Evolutionary conservation across 1,140 invertebrate species (phyloP).

Genomic region (Lamellibrachia luymesi): DNA sequence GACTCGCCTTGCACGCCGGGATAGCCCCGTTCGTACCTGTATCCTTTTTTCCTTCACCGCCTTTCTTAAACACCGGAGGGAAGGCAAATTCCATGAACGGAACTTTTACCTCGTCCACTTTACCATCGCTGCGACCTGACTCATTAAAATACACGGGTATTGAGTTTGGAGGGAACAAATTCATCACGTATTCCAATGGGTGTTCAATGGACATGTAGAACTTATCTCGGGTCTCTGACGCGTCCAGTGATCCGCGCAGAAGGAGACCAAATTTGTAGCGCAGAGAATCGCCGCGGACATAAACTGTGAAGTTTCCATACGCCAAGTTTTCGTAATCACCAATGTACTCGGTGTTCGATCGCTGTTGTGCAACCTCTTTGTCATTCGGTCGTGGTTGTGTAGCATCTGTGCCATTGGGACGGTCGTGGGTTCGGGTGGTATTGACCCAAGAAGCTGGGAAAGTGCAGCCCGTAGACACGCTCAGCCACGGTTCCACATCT

Average conservation of each 20-base stretch:
- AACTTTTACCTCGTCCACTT: neutral
- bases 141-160: conserved; percentile 5
- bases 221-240: neutral
- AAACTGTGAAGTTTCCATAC: neutral
- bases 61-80: neutral
- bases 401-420: neutral
- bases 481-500: conserved; percentile 14
- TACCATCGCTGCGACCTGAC: neutral
- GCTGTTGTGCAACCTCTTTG: neutral
- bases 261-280: conserved; percentile 3
- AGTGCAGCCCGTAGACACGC: neutral
- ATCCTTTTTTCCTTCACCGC: neutral
- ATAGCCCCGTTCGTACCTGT: neutral
- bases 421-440: neutral
- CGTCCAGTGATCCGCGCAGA: neutral
- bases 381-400: neutral
- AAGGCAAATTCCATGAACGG: neutral
- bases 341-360: neutral
- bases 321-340: neutral
- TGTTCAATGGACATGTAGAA: conserved; percentile 1
- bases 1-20: neutral
- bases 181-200: neutral
- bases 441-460: neutral
- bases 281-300: neutral
- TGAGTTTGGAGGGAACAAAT: neutral